Percentiles rank a stretch among this genome's conserved stretches.
Evolutionary conservation across 2,888 invertebrate genomes (phyloP).

Genomic region (Mythimna albipuncta): DNA sequence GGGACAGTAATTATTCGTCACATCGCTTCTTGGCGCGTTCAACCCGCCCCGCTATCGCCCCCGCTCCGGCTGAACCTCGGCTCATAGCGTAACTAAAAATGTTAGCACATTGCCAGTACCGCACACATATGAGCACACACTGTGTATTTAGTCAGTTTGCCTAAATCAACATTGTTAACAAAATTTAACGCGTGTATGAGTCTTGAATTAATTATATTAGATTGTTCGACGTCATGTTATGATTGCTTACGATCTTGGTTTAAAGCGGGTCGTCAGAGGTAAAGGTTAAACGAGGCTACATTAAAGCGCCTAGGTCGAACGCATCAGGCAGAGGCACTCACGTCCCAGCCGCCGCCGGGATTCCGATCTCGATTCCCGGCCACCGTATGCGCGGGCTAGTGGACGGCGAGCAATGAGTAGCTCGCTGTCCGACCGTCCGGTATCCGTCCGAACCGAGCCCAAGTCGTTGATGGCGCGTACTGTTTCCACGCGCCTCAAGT

Average conservation of each 20-base stretch:
- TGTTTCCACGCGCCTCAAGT: no score
- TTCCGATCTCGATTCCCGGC: no score
- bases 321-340: no score
- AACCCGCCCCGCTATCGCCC: background rate
- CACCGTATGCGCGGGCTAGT: no score
- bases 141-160: conserved; percentile 57
- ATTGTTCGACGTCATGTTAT: conserved; percentile 55
- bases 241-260: conserved; percentile 38
- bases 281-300: conserved; percentile 15
- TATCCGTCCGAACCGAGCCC: no score
- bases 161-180: conserved; percentile 62
- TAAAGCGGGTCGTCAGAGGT: conserved; percentile 10
- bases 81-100: conserved; percentile 20
- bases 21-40: no score
- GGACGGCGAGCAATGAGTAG: no score
- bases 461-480: no score
- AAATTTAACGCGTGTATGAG: conserved; percentile 56
- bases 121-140: conserved; percentile 37
- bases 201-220: conserved; percentile 61
- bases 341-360: no score
- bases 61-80: background rate
- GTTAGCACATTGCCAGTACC: conserved; percentile 7
- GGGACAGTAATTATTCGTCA: no score
- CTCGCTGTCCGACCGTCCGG: no score
- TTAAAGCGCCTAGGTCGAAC: no score